phyloP scores from a whole-genome alignment of 2,113 vertebrate genomes.

The Felis catus region F.catus_Fca126_mat1.0 CM031412.1:52576501-52577000 shows the following conservation, averaged over 20 bases:
- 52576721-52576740: neutral
- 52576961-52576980: neutral
- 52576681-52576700: conserved; percentile 10
- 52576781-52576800: neutral
- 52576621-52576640: neutral
- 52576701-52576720: conserved; percentile 47
- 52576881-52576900: neutral
- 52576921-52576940: conserved; percentile 26
- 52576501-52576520: neutral
- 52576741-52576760: neutral
- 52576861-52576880: conserved; percentile 21
- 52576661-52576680: conserved; percentile 3
- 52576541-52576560: conserved; percentile 48
- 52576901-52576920: neutral
- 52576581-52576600: conserved; percentile 17
- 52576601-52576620: neutral
- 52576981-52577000: neutral
- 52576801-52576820: neutral
- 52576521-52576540: conserved; percentile 7
- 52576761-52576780: neutral
- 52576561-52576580: conserved; percentile 10
- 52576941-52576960: neutral
- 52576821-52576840: neutral
- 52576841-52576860: neutral
- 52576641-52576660: neutral